These are phyloP conservation scores for Hylaeus volcanicus DNA, from an alignment of 1,140 invertebrate species.

Conservation along the genomic window DNA sequence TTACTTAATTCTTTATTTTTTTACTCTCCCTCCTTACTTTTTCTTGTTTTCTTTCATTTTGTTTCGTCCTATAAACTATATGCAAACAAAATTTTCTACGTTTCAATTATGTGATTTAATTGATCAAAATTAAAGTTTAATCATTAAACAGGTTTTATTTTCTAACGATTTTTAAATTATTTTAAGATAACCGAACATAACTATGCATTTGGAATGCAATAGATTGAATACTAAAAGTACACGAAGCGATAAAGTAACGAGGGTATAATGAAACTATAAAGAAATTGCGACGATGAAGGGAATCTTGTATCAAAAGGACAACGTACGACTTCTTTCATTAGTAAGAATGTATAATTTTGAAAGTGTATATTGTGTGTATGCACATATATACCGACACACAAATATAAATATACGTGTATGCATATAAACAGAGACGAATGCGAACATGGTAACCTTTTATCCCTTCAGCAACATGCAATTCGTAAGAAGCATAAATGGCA, in stretches of 20 bases:
- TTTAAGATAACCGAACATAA: conserved; percentile 18
- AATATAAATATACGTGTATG: neutral
- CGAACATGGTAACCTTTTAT: conserved; percentile 11
- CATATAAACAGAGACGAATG: neutral
- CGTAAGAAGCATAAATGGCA: conserved; percentile 24
- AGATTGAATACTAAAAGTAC: neutral
- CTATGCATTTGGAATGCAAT: conserved; percentile 32
- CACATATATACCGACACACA: neutral
- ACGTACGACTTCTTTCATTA: neutral
- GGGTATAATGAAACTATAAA: neutral
- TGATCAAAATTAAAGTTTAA: conserved; percentile 5
- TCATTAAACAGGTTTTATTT: neutral
- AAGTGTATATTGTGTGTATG: neutral
- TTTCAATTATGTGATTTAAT: neutral
- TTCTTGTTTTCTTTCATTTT: neutral
- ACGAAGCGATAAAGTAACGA: conserved; percentile 3
- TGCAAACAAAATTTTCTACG: neutral
- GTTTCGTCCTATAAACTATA: conserved; percentile 9
- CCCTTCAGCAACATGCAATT: conserved; percentile 18
- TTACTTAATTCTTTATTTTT: neutral
- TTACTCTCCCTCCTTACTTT: neutral
- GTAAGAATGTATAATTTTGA: neutral
- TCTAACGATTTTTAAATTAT: neutral
- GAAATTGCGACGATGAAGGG: conserved; percentile 6
- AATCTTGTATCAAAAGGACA: neutral